Percentiles rank a stretch among this genome's conserved stretches.
Conservation (phyloP, 2,888 invertebrate genomes). For the Harpalus rubripes region DNA sequence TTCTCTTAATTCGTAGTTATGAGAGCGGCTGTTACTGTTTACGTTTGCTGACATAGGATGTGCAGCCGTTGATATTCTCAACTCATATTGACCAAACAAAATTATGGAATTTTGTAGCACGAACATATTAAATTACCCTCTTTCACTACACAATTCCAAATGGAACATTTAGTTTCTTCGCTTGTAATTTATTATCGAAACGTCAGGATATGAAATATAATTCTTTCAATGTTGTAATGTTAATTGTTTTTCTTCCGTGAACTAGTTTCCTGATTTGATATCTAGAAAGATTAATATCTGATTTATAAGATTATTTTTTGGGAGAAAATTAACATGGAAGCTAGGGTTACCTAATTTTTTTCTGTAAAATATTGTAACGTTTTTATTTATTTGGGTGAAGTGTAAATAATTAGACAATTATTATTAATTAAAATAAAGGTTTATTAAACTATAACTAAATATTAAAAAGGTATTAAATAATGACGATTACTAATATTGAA, state of each 20-base stretch:
- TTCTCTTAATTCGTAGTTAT: constrained; percentile 11
- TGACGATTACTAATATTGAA: too few species aligned
- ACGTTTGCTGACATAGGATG: constrained; percentile 13
- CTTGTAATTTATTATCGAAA: constrained; percentile 32
- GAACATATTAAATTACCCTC: constrained; percentile 61
- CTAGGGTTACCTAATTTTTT: too few species aligned
- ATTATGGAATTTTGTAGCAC: constrained; percentile 55
- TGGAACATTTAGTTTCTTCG: constrained; percentile 21
- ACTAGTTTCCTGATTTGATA: neutral
- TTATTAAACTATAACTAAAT: too few species aligned
- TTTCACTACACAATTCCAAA: constrained; percentile 39
- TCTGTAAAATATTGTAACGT: too few species aligned
- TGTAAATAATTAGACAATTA: too few species aligned
- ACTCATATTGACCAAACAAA: constrained; percentile 63
- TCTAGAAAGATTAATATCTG: neutral
- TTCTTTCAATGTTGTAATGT: constrained; percentile 6
- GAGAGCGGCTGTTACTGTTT: neutral
- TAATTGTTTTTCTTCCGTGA: constrained; percentile 1
- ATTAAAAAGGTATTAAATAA: too few species aligned
- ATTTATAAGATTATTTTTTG: too few species aligned
- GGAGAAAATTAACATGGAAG: too few species aligned
- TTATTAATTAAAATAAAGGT: too few species aligned
- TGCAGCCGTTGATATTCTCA: constrained; percentile 58
- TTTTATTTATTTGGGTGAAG: too few species aligned
- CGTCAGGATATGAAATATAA: constrained; percentile 17